Evolutionary conservation across 2,797 vertebrate genomes (phyloP).

Genomic region (Balearica regulorum): DNA sequence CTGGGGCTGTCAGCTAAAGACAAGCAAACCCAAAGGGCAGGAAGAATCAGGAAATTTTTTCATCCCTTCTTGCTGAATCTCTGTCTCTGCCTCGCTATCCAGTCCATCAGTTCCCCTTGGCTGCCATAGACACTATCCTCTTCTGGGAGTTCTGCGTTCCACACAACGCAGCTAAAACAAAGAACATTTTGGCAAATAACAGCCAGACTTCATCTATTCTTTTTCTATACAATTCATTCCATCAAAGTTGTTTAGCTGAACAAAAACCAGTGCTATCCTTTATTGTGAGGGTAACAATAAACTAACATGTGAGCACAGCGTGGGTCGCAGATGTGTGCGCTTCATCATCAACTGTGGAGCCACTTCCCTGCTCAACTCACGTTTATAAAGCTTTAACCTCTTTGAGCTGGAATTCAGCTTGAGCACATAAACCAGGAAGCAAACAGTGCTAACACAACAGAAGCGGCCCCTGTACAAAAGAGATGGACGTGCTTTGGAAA

Average conservation of each 20-base stretch:
- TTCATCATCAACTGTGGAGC: neutral
- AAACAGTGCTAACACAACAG: constrained; percentile 28
- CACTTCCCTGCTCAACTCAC: neutral
- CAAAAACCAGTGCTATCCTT: constrained; percentile 16
- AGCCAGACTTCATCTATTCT: constrained; percentile 39
- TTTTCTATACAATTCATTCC: constrained; percentile 40
- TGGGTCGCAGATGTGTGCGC: constrained; percentile 22
- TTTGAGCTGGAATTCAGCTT: constrained; percentile 26
- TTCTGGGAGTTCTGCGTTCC: constrained; percentile 21
- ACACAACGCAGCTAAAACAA: constrained; percentile 27
- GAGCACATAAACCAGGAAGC: constrained; percentile 38
- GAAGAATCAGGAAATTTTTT: neutral
- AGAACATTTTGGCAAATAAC: constrained; percentile 42
- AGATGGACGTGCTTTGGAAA: neutral
- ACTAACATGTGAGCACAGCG: constrained; percentile 34
- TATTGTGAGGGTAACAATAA: constrained; percentile 57
- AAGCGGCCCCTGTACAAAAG: neutral
- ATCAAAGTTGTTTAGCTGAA: constrained; percentile 35
- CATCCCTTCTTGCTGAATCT: neutral
- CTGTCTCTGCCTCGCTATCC: neutral
- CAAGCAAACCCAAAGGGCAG: neutral
- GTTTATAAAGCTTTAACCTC: constrained; percentile 10
- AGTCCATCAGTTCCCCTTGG: neutral
- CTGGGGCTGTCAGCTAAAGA: neutral
- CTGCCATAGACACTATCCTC: neutral